A percentile compares a stretch with the other conserved stretches of the same genome.
These are phyloP conservation scores for Tarsius wallacei DNA, from an alignment of 2,797 vertebrate genomes.

Conservation along the genomic window DNA sequence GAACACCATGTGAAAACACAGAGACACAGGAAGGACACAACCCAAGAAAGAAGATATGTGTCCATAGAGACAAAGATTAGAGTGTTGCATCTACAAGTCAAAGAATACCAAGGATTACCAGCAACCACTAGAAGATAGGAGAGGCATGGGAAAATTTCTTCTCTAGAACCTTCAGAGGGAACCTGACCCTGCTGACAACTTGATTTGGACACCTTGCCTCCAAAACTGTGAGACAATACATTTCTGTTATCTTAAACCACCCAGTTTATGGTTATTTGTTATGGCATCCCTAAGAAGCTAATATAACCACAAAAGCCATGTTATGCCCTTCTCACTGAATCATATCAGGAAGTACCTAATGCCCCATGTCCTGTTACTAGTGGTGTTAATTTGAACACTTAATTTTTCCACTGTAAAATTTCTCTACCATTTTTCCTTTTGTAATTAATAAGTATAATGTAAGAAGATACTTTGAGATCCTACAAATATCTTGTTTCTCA, in stretches of 20 bases:
- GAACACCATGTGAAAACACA: not conserved
- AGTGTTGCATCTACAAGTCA: not conserved
- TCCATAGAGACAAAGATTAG: not conserved
- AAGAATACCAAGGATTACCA: not conserved
- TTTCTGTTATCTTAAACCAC: not conserved
- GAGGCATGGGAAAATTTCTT: not conserved
- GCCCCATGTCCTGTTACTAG: not conserved
- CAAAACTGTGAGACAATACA: not conserved
- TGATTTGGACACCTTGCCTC: not conserved
- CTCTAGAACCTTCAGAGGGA: not conserved
- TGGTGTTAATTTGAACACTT: not conserved
- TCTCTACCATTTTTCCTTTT: too few relatives aligned
- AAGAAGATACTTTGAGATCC: not conserved
- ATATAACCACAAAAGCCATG: not conserved
- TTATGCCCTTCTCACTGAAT: not conserved
- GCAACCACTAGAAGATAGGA: too few relatives aligned
- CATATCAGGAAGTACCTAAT: not conserved
- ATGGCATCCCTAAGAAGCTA: not conserved
- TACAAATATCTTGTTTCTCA: not conserved
- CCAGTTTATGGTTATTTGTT: not conserved
- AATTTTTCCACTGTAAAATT: not conserved
- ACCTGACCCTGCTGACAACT: not conserved
- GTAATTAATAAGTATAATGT: not conserved
- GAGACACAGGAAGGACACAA: not conserved
- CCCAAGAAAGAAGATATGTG: not conserved